Evolutionary conservation across 1,140 invertebrate species (phyloP), one percentile per base, ranked within the genome.

Genomic region (Achroia grisella): DNA sequence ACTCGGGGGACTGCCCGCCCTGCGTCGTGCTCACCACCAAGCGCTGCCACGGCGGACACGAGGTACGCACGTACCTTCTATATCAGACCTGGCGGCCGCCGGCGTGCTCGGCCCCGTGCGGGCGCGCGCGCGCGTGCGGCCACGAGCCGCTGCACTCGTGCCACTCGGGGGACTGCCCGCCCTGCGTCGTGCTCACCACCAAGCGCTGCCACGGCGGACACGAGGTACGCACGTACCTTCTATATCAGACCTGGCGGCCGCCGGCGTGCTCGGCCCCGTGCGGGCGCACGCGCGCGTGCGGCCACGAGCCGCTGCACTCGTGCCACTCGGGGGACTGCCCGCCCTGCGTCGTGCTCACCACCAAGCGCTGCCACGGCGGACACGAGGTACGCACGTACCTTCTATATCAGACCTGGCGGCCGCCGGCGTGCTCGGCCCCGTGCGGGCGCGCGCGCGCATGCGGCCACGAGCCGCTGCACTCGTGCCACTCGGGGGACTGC

Each of bases 281-380:
- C 79, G 89, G 0, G 10, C 88, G 96, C 27, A 15, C 10, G 17
- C 2, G 2, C 17, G 2, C 2, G 2, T 6, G 17, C 17, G 82
- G 94, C 97, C 37, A 97, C 99, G 78, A 83, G 98, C 90, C 93
- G 0, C 88, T 91, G 54, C 96, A 97, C 74, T 43, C 64, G 5
- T 89, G 87, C 61, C 88, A 89, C 73, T 46, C 84, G 4, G 86
- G 89, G 0, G 74, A 84, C 27, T 99, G 98, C 82, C 97, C 97
- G n/a, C 97, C 97, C 4, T 99, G 97, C 84, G 94, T 95, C 13
- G 91, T 95, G 33, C 89, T 98, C 17, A 95, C 94, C 10, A 90
- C 92, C 47, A 95, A 95, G 74, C 92, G 74, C 97, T 1, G 94
- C 95, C 91, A 95, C 70, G 97, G 97, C 1, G 87, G 90, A 10